Conservation (phyloP, 2,113 vertebrate species). For the Python bivittatus region DNA sequence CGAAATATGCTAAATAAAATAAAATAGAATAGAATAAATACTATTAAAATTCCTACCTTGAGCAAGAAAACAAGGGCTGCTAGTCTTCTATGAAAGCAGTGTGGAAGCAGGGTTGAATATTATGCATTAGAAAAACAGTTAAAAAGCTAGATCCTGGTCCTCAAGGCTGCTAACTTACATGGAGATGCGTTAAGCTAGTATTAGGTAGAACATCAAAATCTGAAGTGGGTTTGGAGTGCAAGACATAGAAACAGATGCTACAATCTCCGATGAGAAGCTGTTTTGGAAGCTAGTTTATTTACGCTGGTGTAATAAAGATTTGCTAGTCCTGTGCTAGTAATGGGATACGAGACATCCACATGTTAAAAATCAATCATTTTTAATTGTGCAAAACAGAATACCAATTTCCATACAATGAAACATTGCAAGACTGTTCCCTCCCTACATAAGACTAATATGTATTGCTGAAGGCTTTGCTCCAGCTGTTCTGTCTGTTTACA, state of each 20-base stretch:
- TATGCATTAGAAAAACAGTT: too few relatives aligned
- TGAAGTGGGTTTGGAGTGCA: not conserved
- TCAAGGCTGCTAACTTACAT: not conserved
- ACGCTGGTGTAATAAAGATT: too few relatives aligned
- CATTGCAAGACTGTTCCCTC: not conserved
- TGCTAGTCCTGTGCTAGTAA: too few relatives aligned
- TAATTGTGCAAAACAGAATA: too few relatives aligned
- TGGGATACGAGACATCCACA: too few relatives aligned
- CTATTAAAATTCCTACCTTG: not conserved
- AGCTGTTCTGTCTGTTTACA: not conserved
- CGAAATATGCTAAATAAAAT: too few relatives aligned
- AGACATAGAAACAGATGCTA: not conserved
- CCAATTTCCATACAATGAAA: too few relatives aligned
- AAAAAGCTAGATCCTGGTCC: not conserved
- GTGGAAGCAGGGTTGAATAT: not conserved
- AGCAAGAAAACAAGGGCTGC: not conserved
- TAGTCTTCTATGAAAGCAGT: not conserved
- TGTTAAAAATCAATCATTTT: too few relatives aligned
- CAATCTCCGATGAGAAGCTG: not conserved
- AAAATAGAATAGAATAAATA: too few relatives aligned
- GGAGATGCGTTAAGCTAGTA: too few relatives aligned
- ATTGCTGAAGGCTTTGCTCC: not conserved
- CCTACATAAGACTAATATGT: too few relatives aligned
- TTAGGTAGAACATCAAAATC: not conserved
- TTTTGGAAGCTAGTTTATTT: not conserved